Conservation (phyloP, 1,140 invertebrate genomes). For the Phymastichus coffea region DNA sequence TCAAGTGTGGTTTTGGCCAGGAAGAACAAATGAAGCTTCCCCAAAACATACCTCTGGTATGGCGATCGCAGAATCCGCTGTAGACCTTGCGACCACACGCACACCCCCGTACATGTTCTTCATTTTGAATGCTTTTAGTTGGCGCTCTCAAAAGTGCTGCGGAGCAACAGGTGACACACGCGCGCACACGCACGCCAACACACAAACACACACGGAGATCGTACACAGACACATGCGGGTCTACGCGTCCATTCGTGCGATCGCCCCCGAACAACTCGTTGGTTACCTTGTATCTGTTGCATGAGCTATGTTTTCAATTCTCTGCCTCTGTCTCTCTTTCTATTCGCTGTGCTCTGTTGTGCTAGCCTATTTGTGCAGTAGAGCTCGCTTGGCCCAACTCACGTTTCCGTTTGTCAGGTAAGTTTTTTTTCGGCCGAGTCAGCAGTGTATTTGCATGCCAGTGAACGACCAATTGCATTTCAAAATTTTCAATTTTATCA, state of each 20-base stretch:
- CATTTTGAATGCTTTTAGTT: neutral
- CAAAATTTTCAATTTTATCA: too few species aligned
- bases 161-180: too few species aligned
- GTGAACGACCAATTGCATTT: too few species aligned
- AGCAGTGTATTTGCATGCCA: too few species aligned
- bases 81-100: conserved; percentile 30
- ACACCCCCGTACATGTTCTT: conserved; percentile 5
- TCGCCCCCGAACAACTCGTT: conserved; percentile 39
- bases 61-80: conserved; percentile 37
- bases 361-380: conserved; percentile 43
- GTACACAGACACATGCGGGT: too few species aligned
- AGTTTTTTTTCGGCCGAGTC: too few species aligned
- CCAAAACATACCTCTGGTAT: conserved; percentile 53
- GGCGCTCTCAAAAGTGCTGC: too few species aligned
- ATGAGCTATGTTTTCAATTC: conserved; percentile 45
- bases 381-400: conserved; percentile 46
- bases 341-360: too few species aligned
- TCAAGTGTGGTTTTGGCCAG: conserved; percentile 47
- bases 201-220: too few species aligned
- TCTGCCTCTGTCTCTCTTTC: too few species aligned
- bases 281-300: conserved; percentile 45
- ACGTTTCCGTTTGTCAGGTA: conserved; percentile 40
- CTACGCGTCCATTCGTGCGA: conserved; percentile 30
- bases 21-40: conserved; percentile 51
- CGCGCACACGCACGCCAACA: too few species aligned